Conservation (phyloP, 2,113 vertebrate species). For the Scortum barcoo region DNA sequence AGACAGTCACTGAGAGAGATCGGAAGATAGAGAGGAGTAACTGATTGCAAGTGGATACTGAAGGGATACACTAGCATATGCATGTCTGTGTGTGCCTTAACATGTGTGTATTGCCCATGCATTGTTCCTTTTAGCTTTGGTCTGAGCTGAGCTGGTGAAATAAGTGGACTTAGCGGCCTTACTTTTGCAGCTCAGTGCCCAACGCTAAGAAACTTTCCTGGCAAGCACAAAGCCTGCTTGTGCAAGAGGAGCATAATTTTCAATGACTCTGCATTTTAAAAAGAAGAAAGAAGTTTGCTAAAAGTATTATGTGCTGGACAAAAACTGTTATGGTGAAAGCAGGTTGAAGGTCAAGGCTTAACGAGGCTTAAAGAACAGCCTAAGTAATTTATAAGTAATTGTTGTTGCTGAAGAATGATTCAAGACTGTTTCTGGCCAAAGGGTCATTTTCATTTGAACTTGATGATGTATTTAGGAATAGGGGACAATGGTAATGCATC, state of each 20-base stretch:
- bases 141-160: conserved; percentile 58
- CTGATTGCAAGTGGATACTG: conserved; percentile 6
- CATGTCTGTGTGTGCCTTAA: neutral
- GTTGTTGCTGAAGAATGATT: conserved; percentile 10
- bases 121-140: conserved; percentile 51
- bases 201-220: conserved; percentile 71
- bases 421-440: conserved; percentile 5
- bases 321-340: conserved; percentile 13
- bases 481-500: neutral
- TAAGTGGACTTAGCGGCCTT: conserved; percentile 52
- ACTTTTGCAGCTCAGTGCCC: conserved; percentile 51
- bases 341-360: conserved; percentile 15
- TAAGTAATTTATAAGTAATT: neutral
- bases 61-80: neutral
- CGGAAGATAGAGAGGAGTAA: neutral
- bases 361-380: neutral
- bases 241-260: conserved; percentile 52
- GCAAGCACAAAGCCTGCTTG: conserved; percentile 50
- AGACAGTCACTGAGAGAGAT: conserved; percentile 4
- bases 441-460: neutral
- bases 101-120: neutral
- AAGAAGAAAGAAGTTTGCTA: conserved; percentile 37
- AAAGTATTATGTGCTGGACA: conserved; percentile 10
- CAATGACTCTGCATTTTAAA: conserved; percentile 23
- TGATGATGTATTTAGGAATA: neutral